Conservation (phyloP, 92 coral and sea anemone genomes). For the Porites lobata region DNA sequence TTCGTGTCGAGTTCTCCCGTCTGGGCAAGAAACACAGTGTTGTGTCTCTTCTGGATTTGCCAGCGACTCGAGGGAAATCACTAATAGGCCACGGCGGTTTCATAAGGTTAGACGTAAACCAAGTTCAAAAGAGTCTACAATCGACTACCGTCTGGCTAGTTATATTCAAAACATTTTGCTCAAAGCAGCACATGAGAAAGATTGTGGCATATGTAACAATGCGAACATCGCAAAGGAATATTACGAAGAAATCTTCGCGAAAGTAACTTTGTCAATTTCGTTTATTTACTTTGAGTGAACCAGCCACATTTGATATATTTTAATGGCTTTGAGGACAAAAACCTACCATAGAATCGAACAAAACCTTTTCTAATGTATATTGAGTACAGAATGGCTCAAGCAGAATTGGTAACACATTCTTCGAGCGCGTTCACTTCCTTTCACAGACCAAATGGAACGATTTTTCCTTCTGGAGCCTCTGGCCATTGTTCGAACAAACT, state of each 20-base stretch:
- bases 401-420: slow-evolving; percentile 88
- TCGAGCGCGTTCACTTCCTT: slow-evolving; percentile 88
- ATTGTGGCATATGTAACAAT: slow-evolving; percentile 23
- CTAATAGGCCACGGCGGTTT: slow-evolving; percentile 27
- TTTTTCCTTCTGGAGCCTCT: slow-evolving; percentile 48
- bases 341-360: slow-evolving; percentile 25
- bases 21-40: slow-evolving; percentile 18
- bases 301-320: slow-evolving; percentile 23
- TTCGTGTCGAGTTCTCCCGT: background rate
- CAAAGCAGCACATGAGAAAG: slow-evolving; percentile 25
- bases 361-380: slow-evolving; percentile 34
- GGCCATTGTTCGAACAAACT: slow-evolving; percentile 55
- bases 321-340: slow-evolving; percentile 50
- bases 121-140: slow-evolving; percentile 5
- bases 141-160: background rate
- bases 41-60: slow-evolving; percentile 18
- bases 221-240: slow-evolving; percentile 8
- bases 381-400: slow-evolving; percentile 84
- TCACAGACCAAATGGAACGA: slow-evolving; percentile 67
- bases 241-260: slow-evolving; percentile 28
- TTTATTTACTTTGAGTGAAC: slow-evolving; percentile 37
- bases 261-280: slow-evolving; percentile 26
- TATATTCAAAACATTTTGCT: slow-evolving; percentile 22
- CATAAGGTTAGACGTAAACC: background rate
- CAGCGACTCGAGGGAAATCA: slow-evolving; percentile 16